Conservation (phyloP, 2,797 vertebrate genomes). For the Melanotaenia nigrans region DNA sequence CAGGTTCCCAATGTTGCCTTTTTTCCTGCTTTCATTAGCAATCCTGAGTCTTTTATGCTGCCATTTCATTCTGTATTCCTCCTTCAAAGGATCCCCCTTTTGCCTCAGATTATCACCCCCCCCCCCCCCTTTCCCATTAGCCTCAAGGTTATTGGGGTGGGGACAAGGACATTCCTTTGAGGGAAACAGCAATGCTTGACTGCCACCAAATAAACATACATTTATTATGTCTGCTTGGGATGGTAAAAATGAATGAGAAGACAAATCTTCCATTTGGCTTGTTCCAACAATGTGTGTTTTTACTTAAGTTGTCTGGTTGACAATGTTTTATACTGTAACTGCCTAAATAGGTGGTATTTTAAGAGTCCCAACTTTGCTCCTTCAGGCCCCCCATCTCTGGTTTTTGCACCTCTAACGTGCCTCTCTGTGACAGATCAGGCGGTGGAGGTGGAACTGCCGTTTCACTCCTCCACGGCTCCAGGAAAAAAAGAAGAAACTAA, state of each 20-base stretch:
- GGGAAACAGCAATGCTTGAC: constrained; percentile 56
- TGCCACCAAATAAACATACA: constrained; percentile 71
- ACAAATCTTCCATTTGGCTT: constrained; percentile 61
- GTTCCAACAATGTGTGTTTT: constrained; percentile 46
- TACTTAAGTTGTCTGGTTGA: constrained; percentile 9
- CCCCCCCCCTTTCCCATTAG: constrained; percentile 57
- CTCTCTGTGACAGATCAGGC: constrained; percentile 37
- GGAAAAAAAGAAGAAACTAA: constrained; percentile 43
- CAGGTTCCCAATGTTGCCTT: constrained; percentile 22
- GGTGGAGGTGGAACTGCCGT: constrained; percentile 26
- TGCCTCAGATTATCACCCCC: constrained; percentile 59
- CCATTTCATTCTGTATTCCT: constrained; percentile 63
- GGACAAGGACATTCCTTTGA: constrained; percentile 70
- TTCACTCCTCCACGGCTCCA: constrained; percentile 38
- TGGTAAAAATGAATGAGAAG: constrained; percentile 68
- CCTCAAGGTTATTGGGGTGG: constrained; percentile 75
- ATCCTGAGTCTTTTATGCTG: constrained; percentile 64
- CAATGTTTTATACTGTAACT: not conserved
- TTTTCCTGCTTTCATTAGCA: constrained; percentile 67
- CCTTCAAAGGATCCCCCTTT: constrained; percentile 18
- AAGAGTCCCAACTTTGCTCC: not conserved
- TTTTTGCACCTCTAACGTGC: constrained; percentile 6
- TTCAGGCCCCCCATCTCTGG: constrained; percentile 5
- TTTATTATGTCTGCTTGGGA: constrained; percentile 62
- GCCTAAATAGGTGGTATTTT: constrained; percentile 14